Percentiles rank a stretch among this genome's conserved stretches.
Conservation (phyloP, 2,888 invertebrate species). For the Entomobrya multifasciata region DNA sequence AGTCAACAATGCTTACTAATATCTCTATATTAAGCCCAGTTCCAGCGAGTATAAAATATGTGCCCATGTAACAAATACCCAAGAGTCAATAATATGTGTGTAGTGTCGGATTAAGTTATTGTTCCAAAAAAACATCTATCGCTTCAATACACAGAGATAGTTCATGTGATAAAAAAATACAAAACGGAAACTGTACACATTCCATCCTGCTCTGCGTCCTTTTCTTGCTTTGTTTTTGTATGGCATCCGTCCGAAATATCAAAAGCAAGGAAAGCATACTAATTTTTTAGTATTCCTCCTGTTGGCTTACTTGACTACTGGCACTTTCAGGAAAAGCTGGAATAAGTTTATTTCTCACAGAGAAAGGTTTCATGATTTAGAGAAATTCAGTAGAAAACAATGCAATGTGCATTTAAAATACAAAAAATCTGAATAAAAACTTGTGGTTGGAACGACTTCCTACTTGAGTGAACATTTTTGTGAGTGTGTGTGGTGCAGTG, state of each 20-base stretch:
- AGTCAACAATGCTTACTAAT: constrained; percentile 15
- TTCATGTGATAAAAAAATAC: background rate
- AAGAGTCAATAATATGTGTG: background rate
- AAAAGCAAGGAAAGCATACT: background rate
- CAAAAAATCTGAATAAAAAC: background rate
- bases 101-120: no score
- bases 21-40: background rate
- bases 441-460: no score
- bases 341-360: background rate
- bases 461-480: no score
- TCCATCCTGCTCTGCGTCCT: background rate
- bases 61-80: background rate
- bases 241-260: constrained; percentile 23
- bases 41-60: constrained; percentile 13
- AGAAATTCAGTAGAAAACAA: background rate
- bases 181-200: constrained; percentile 21
- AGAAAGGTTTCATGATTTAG: background rate
- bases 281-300: no score
- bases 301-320: no score
- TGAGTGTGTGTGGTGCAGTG: no score
- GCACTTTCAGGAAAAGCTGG: constrained; percentile 5
- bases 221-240: constrained; percentile 45
- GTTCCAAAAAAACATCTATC: constrained; percentile 7
- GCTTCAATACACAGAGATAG: background rate
- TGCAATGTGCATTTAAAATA: background rate